These are phyloP conservation scores for Chironomus tepperi DNA, from an alignment of 1,140 invertebrate species.

Conservation along the genomic window DNA sequence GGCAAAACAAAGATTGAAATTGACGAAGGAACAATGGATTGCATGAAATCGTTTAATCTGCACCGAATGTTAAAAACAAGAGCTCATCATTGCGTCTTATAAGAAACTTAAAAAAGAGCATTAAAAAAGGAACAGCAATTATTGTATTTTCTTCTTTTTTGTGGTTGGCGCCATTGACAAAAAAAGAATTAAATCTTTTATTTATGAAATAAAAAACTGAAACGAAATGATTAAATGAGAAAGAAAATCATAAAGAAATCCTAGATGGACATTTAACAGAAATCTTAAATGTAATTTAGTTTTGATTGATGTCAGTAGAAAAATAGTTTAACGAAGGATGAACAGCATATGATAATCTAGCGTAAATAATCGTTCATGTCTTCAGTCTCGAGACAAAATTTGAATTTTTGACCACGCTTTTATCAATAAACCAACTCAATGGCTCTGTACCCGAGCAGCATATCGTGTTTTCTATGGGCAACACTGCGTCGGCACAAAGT, in stretches of 20 bases:
- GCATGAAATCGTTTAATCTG: constrained; percentile 19
- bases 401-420: too few species aligned
- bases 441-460: too few species aligned
- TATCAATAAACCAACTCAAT: too few species aligned
- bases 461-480: too few species aligned
- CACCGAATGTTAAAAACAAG: background rate
- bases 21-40: constrained; percentile 12
- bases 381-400: too few species aligned
- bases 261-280: background rate
- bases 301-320: constrained; percentile 4
- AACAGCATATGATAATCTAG: background rate
- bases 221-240: background rate
- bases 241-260: background rate
- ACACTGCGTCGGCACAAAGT: too few species aligned
- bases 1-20: constrained; percentile 5
- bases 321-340: background rate
- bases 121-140: background rate
- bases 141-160: background rate
- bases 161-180: constrained; percentile 10
- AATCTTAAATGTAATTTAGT: background rate
- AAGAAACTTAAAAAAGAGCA: background rate
- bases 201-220: too few species aligned
- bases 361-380: too few species aligned
- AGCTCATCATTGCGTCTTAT: background rate
- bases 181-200: background rate